Conservation (phyloP, 2,888 invertebrate species). For the Lasioglossum lativentre region DNA sequence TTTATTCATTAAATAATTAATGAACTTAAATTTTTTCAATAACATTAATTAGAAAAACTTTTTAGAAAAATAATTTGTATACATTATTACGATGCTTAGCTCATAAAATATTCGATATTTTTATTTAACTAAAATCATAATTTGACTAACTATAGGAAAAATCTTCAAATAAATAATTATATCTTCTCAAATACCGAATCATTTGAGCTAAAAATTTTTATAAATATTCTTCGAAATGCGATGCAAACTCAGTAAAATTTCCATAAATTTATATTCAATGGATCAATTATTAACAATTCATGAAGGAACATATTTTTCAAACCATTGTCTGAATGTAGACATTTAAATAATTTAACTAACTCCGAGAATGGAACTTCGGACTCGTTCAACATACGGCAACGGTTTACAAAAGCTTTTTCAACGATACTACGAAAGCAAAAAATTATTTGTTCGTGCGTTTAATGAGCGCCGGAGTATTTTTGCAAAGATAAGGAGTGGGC, state of each 20-base stretch:
- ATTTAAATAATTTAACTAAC: conserved; percentile 13
- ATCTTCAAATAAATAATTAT: not conserved
- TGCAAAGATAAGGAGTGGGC: not conserved
- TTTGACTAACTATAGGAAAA: not conserved
- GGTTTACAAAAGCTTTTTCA: not conserved
- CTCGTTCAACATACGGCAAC: no score
- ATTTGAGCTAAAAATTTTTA: not conserved
- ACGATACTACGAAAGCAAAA: conserved; percentile 31
- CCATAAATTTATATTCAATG: not conserved
- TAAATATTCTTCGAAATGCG: not conserved
- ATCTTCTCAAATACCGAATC: not conserved
- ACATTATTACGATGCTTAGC: not conserved
- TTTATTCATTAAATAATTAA: not conserved
- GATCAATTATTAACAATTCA: not conserved
- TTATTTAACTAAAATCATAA: not conserved
- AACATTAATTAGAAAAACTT: not conserved
- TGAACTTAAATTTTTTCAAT: not conserved
- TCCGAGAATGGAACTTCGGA: not conserved
- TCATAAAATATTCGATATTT: not conserved
- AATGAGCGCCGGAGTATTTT: not conserved
- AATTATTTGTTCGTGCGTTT: not conserved
- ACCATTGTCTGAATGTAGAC: not conserved
- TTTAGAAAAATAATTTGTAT: no score
- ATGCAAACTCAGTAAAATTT: not conserved
- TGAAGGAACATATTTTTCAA: not conserved